Conservation (phyloP, 1,140 invertebrate genomes). For the Cyclina sinensis region DNA sequence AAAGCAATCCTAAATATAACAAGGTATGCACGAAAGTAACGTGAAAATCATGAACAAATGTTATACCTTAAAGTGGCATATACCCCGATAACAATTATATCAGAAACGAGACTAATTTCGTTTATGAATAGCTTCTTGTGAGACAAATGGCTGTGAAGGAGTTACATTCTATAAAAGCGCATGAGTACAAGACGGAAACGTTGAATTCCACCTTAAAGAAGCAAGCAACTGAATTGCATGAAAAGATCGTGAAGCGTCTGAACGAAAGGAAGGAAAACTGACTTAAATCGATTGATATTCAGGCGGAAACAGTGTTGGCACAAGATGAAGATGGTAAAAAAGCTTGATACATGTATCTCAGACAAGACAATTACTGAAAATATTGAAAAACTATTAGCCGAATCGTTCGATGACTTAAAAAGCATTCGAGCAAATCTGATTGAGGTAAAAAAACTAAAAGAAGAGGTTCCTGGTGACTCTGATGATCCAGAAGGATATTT, state of each 20-base stretch:
- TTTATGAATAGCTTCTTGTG: background rate
- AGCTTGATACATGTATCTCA: background rate
- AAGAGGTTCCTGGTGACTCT: background rate
- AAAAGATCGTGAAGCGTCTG: background rate
- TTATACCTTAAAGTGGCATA: too few species aligned
- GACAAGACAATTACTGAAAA: background rate
- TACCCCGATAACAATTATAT: too few species aligned
- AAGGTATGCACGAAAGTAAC: too few species aligned
- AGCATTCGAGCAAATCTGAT: background rate
- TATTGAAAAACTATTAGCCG: background rate
- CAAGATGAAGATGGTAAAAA: background rate
- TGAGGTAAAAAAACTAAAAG: background rate
- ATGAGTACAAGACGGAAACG: background rate
- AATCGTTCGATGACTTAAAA: background rate
- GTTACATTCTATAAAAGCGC: background rate
- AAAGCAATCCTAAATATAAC: too few species aligned
- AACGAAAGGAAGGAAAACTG: background rate
- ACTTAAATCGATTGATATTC: background rate
- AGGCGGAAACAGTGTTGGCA: background rate
- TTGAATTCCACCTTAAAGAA: background rate
- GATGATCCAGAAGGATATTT: background rate
- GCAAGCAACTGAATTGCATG: background rate
- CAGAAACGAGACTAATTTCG: too few species aligned
- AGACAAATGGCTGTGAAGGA: background rate
- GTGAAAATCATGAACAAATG: too few species aligned